phyloP scores from a whole-genome alignment of 1,140 invertebrate genomes.

The Charaxes varanes region DNA sequence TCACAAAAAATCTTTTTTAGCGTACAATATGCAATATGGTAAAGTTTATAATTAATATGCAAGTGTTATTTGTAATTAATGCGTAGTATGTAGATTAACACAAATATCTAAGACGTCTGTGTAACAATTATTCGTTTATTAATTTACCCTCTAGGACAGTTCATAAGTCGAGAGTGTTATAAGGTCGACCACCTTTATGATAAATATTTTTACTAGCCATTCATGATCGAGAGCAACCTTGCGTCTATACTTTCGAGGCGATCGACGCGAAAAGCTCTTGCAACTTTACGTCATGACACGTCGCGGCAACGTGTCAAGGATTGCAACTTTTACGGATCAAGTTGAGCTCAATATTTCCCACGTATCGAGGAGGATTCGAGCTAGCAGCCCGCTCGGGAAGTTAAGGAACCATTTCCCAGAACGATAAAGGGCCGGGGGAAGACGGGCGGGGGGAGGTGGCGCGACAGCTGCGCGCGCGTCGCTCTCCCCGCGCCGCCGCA shows the following conservation, averaged over 20 bases:
- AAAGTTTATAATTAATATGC: no score
- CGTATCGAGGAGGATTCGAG: constrained; percentile 34
- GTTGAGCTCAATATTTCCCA: constrained; percentile 31
- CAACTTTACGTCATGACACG: constrained; percentile 43
- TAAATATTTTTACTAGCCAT: constrained; percentile 13
- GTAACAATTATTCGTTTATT: no score
- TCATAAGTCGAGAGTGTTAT: neutral
- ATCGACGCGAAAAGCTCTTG: constrained; percentile 40
- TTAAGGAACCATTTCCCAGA: constrained; percentile 72
- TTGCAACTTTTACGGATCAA: constrained; percentile 48
- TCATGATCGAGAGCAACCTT: constrained; percentile 31
- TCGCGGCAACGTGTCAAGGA: constrained; percentile 56
- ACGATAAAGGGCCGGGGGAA: constrained; percentile 61
- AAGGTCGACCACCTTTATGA: constrained; percentile 18
- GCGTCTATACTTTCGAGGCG: constrained; percentile 24
- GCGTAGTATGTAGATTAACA: no score
- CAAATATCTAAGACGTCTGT: no score
- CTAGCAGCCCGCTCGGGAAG: constrained; percentile 59
- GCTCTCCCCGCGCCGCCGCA: constrained; percentile 47
- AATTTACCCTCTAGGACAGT: neutral
- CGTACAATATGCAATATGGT: no score
- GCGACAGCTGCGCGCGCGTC: constrained; percentile 60
- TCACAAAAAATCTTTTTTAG: no score
- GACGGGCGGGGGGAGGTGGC: constrained; percentile 28
- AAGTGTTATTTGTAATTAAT: no score